Evolutionary conservation across 2,888 invertebrate species (phyloP), one percentile per base, ranked within the genome.

Genomic region (Chelonus formosanus): DNA sequence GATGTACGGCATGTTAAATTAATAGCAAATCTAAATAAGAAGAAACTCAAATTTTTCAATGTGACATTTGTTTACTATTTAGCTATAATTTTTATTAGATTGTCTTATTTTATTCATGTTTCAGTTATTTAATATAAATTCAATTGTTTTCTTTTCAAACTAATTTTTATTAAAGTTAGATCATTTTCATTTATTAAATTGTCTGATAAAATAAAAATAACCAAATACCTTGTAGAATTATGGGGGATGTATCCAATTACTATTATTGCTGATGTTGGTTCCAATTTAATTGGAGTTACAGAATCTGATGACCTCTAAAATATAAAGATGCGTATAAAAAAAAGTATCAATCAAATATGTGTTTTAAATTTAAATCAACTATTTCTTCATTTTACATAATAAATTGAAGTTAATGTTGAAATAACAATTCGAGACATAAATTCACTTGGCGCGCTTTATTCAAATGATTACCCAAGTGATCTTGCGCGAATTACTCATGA

Each of bases 1-100:
- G 75, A 36, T 4, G 71, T 48, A 62, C 76, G 80, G 72, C 86
- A 86, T 44, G 86, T 85, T 71, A 91, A 85, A 81, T 91, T 90
- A 67, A 91, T 80, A 6, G 90, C 85, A 81, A 91, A 91, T 85
- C 91, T 91, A 72, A 80, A 48, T 35, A 6, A 45, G 20, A 44
- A n/a, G 8, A 52, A 61, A 61, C 7, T 35, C 53, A 31, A n/a
- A 35, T 54, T 31, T 32, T 54, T 54, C 20, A 54, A 62, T 20
- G 35, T 20, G 3, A 48, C 4, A 20, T 20, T 20, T 20, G 20
- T 20, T 20, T 20, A 20, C 20, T 36, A 40, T 52, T 2, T 10
- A 8, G 36, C n/a, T 52, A n/a, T 52, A 4, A 36, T 53, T 32
- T 31, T 44, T 32, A 31, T 34, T 7, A 65, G 45, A 65, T 45